Percentiles rank a stretch among this genome's conserved stretches.
Evolutionary conservation across 2,888 invertebrate species (phyloP).

Genomic region (Penaeus monodon): DNA sequence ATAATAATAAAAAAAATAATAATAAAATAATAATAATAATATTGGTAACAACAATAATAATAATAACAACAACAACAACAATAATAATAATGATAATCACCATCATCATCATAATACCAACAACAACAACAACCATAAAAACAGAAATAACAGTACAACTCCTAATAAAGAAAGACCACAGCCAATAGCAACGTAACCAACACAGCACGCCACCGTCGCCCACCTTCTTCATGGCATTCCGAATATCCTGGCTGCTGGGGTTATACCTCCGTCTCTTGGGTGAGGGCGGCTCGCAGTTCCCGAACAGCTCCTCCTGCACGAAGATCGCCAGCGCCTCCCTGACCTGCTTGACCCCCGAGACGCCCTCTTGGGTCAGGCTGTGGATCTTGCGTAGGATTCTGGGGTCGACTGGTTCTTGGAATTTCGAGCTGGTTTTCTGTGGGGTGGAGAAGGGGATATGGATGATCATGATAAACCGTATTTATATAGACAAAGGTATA

Average conservation of each 20-base stretch:
- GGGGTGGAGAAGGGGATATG: too few species aligned
- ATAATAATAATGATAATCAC: too few species aligned
- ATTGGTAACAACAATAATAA: background rate
- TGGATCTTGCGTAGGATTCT: conserved; percentile 6
- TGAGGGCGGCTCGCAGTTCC: background rate
- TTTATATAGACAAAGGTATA: too few species aligned
- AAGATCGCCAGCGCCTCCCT: background rate
- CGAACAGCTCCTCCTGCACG: background rate
- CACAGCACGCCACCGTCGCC: too few species aligned
- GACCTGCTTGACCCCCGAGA: background rate
- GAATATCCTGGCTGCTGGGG: background rate
- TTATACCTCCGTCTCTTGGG: background rate
- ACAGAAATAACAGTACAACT: too few species aligned
- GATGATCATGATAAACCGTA: too few species aligned
- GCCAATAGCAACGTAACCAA: too few species aligned
- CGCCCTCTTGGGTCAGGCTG: background rate
- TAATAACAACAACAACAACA: background rate
- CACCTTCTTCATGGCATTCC: conserved; percentile 1
- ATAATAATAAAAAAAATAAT: too few species aligned
- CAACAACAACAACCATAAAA: too few species aligned
- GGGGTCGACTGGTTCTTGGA: conserved; percentile 5
- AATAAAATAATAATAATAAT: background rate
- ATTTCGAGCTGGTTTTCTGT: background rate
- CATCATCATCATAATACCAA: too few species aligned
- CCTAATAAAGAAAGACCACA: too few species aligned